Evolutionary conservation across 1,140 invertebrate species (phyloP).

Genomic region (Meloidogyne hapla): DNA sequence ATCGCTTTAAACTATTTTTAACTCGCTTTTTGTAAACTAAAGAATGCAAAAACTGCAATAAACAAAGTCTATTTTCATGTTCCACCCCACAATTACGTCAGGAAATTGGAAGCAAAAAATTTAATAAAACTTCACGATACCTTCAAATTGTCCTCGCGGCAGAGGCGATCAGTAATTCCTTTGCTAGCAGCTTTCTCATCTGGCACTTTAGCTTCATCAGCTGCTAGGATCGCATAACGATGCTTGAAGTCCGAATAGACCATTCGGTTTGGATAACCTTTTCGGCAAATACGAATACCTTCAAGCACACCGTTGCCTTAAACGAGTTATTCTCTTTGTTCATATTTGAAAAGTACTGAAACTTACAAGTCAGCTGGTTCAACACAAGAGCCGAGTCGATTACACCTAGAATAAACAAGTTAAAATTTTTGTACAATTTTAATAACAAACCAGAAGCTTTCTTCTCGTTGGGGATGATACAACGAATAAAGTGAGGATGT

Average conservation of each 20-base stretch:
- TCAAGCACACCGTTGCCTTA: conserved; percentile 97
- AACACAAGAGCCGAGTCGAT: conserved; percentile 98
- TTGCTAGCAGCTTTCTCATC: conserved; percentile 59
- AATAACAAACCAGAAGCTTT: conserved; percentile 76
- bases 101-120: no score
- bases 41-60: not conserved
- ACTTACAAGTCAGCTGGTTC: conserved; percentile 91
- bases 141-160: conserved; percentile 71
- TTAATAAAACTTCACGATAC: no score
- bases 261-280: conserved; percentile 90
- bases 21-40: no score
- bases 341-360: not conserved
- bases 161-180: conserved; percentile 77
- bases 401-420: conserved; percentile 72
- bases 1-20: no score
- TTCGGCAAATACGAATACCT: conserved; percentile 99
- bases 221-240: conserved; percentile 71
- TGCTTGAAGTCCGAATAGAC: conserved; percentile 80
- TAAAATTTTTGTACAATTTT: not conserved
- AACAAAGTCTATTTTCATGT: no score
- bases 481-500: conserved; percentile 98
- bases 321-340: not conserved
- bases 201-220: conserved; percentile 53
- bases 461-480: conserved; percentile 98
- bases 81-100: no score